Conservation (phyloP, 2,113 vertebrate genomes). For the Prochilodus magdalenae region DNA sequence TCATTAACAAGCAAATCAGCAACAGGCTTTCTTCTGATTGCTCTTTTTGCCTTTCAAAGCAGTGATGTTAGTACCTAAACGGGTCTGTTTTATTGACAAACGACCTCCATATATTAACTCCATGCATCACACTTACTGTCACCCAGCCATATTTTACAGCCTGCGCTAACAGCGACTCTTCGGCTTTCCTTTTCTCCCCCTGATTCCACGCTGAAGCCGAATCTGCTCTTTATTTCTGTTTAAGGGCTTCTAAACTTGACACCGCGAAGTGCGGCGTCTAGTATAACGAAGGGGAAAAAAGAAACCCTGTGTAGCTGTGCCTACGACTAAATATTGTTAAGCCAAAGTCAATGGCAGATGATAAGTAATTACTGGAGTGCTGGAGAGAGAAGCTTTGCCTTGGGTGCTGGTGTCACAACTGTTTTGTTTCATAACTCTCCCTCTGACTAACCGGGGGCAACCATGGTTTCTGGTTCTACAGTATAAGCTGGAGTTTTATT, state of each 20-base stretch:
- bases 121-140: neutral
- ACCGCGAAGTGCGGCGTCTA: conserved; percentile 27
- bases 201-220: neutral
- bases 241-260: conserved; percentile 13
- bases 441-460: conserved; percentile 26
- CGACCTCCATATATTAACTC: conserved; percentile 6
- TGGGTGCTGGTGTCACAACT: conserved; percentile 50
- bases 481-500: neutral
- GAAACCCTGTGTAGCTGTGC: conserved; percentile 15
- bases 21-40: conserved; percentile 28
- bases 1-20: conserved; percentile 37
- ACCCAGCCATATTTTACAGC: neutral
- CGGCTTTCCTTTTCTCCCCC: neutral
- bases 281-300: neutral
- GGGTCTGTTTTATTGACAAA: conserved; percentile 12
- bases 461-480: neutral
- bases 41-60: neutral
- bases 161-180: neutral
- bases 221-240: conserved; percentile 19
- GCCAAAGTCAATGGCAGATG: conserved; percentile 43
- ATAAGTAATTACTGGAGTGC: conserved; percentile 55
- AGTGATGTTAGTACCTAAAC: neutral
- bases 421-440: conserved; percentile 45
- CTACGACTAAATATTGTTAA: conserved; percentile 52
- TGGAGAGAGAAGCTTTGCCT: conserved; percentile 45